Base-by-base conservation (phyloP, 2,888 invertebrate species). In the Vesta saturnalis region DNA sequence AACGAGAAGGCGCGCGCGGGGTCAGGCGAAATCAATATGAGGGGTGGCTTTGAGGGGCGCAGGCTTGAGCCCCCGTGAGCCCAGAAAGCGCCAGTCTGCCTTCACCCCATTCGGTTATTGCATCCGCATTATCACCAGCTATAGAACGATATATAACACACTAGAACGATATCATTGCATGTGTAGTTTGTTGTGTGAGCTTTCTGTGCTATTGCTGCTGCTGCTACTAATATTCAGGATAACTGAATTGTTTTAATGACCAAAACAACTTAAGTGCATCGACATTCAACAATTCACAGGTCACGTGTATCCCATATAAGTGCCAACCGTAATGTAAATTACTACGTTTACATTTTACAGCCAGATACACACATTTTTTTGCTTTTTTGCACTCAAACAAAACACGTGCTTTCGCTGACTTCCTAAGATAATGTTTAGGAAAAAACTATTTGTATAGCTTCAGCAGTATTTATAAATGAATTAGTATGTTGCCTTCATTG, bases 21-120 rank as follows among this genome's bases (percentile, higher is more conserved):
- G 79, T 77, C 76, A 73, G 76, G 79, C 77, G 80, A 83, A 83
- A 84, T 83, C 83, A 83, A 84, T 83, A 83, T 82, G 75, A 81
- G 81, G 83, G 82, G 81, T 79, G 80, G 80, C 78, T 78, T 78
- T 72, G 73, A 78, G 82, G 79, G 82, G 84, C 83, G 83, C 83
- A 83, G 80, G 83, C 85, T 79, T 82, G 82, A 83, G 84, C 86
- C 85, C 86, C 86, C 84, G 83, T 80, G 82, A 85, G 80, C 81
- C 77, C 79, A 82, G 82, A 82, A 81, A 84, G 85, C 78, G 81
- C 84, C 84, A 83, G 85, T 88, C 86, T 86, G 86, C 84, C 87
- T 71, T 69, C 70, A 70, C 70, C 74, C 72, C 78, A 80, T 80
- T 78, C 76, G 78, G 78, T 77, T 76, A 77, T 73, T 78, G 78